Conservation (phyloP, 2,113 vertebrate species). For the Datnioides undecimradiatus region DNA sequence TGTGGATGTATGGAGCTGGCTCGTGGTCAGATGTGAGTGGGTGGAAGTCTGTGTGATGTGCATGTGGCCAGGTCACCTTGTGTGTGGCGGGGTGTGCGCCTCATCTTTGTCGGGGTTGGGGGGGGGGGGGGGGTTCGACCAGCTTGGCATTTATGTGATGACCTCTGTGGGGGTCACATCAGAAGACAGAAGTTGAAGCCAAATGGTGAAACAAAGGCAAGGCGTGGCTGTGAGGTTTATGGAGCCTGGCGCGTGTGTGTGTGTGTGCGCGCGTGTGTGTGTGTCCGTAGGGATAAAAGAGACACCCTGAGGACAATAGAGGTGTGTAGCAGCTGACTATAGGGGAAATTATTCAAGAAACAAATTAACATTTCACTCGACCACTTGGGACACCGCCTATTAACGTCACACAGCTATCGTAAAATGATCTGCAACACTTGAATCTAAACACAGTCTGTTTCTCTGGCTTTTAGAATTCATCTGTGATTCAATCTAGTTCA, state of each 20-base stretch:
- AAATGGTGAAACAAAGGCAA: constrained; percentile 83
- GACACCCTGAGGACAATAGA: constrained; percentile 73
- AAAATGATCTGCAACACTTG: constrained; percentile 6
- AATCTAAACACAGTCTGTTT: not conserved
- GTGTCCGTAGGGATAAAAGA: constrained; percentile 59
- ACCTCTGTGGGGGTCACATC: constrained; percentile 69
- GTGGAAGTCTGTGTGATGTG: constrained; percentile 45
- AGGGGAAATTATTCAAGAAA: constrained; percentile 71
- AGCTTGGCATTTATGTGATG: constrained; percentile 62
- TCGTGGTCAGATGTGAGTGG: constrained; percentile 40
- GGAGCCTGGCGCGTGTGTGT: constrained; percentile 59
- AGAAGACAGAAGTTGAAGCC: constrained; percentile 70
- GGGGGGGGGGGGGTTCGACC: not conserved
- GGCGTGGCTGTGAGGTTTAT: constrained; percentile 73
- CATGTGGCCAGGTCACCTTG: constrained; percentile 52
- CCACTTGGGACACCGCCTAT: constrained; percentile 64
- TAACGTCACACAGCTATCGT: constrained; percentile 19
- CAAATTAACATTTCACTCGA: constrained; percentile 80
- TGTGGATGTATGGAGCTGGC: constrained; percentile 8
- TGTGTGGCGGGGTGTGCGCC: constrained; percentile 30
- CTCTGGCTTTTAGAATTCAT: not conserved
- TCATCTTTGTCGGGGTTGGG: not conserved
- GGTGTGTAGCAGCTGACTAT: constrained; percentile 76
- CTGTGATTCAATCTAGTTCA: not conserved
- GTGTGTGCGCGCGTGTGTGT: constrained; percentile 21